These are phyloP conservation scores for Stichodactyla helianthus DNA, from an alignment of 64 coral and sea anemone species.

Conservation along the genomic window DNA sequence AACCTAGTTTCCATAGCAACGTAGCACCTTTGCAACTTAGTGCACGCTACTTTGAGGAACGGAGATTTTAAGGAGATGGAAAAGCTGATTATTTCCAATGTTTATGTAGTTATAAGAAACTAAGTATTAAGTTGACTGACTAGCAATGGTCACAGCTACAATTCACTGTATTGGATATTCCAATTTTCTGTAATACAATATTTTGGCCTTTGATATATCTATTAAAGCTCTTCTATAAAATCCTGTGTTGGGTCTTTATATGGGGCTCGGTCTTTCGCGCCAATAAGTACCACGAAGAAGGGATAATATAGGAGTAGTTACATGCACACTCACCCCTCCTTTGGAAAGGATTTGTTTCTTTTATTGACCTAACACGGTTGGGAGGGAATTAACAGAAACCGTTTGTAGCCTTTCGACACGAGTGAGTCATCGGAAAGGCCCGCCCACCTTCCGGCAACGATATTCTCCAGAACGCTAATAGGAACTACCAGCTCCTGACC, in stretches of 20 bases:
- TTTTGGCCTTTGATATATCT: slow-evolving; percentile 32
- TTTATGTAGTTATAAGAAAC: slow-evolving; percentile 21
- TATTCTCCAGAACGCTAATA: too few relatives aligned
- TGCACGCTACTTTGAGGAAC: not conserved
- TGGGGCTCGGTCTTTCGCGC: not conserved
- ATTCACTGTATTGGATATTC: slow-evolving; percentile 23
- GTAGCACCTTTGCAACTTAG: not conserved
- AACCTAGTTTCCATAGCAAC: not conserved
- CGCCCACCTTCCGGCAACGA: too few relatives aligned
- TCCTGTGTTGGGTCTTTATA: not conserved
- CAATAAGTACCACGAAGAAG: too few relatives aligned
- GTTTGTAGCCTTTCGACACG: too few relatives aligned
- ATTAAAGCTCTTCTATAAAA: slow-evolving; percentile 22
- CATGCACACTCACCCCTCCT: too few relatives aligned
- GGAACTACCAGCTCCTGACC: too few relatives aligned
- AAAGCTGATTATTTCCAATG: slow-evolving; percentile 22
- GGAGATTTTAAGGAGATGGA: slow-evolving; percentile 7
- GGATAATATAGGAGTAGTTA: too few relatives aligned
- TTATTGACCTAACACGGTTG: too few relatives aligned
- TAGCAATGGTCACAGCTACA: not conserved
- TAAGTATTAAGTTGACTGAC: slow-evolving; percentile 20
- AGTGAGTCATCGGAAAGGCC: too few relatives aligned
- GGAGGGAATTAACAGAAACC: too few relatives aligned
- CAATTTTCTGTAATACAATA: slow-evolving; percentile 33
- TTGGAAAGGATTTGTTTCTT: too few relatives aligned